Percentiles rank a stretch among this genome's conserved stretches.
phyloP scores from a whole-genome alignment of 2,797 vertebrate species.

The Pangasius djambal region DNA sequence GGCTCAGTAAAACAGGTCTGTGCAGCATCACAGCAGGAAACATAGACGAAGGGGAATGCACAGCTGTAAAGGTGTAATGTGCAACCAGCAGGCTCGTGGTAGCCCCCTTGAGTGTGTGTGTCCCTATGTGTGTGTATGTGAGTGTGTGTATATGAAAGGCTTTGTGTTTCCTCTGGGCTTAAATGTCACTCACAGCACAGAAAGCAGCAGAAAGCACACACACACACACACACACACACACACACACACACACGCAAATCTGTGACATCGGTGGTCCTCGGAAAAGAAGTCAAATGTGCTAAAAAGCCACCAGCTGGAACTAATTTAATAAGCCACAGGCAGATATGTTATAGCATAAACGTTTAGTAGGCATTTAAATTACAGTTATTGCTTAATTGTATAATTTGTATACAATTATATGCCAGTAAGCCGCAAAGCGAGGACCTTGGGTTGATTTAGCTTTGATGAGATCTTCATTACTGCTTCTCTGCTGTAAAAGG shows the following conservation, averaged over 20 bases:
- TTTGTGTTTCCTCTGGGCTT: slow-evolving; percentile 72
- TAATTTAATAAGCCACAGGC: slow-evolving; percentile 12
- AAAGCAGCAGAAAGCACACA: slow-evolving; percentile 36
- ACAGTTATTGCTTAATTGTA: slow-evolving; percentile 29
- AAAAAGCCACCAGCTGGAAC: slow-evolving; percentile 27
- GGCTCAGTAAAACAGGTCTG: slow-evolving; percentile 41
- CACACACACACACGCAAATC: slow-evolving; percentile 18
- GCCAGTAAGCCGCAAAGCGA: slow-evolving; percentile 5
- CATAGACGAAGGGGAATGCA: slow-evolving; percentile 32
- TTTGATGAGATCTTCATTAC: not conserved
- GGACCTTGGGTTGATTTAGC: not conserved
- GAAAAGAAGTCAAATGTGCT: slow-evolving; percentile 35
- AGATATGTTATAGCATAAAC: slow-evolving; percentile 30
- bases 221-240: slow-evolving; percentile 25
- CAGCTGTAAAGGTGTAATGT: slow-evolving; percentile 19
- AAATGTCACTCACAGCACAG: slow-evolving; percentile 75
- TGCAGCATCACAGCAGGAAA: slow-evolving; percentile 44
- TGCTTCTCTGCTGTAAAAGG: not conserved
- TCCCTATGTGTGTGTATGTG: slow-evolving; percentile 31
- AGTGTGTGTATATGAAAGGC: slow-evolving; percentile 14
- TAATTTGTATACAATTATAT: slow-evolving; percentile 36
- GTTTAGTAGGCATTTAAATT: slow-evolving; percentile 33
- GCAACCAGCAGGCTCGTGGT: slow-evolving; percentile 23
- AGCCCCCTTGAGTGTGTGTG: slow-evolving; percentile 35
- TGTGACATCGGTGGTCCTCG: slow-evolving; percentile 31